Evolutionary conservation across 2,888 invertebrate species (phyloP), one percentile per base, ranked within the genome.

Genomic region (Hyposoter didymator): DNA sequence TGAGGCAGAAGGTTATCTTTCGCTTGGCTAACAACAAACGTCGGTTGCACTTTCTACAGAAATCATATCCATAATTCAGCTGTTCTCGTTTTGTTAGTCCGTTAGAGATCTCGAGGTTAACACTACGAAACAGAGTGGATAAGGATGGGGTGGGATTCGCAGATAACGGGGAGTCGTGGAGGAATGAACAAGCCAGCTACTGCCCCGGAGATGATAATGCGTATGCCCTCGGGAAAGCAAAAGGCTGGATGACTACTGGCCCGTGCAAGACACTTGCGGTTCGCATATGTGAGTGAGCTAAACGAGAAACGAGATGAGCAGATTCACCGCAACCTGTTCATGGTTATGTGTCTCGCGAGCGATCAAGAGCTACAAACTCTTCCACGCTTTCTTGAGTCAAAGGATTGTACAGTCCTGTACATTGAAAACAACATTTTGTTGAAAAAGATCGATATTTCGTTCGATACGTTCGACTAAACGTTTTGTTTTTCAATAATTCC

Each of bases 121-220:
- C 47, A 28, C 45, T 49, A 35, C n/a, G 62, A 81, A 49, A 49
- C 35, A 74, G 82, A 35, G 62, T 62, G 39, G 39, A 32, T 17
- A n/a, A 22, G 59, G 45, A 64, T 32, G 17, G 74, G 47, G 43
- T 79, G 85, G 64, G 49, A 64, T 74, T 59, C 47, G 83, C 73
- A 84, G 87, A 88, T 84, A 88, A 82, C 78, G 52, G 78, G 74
- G 84, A 84, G 86, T 83, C 84, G 88, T 47, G 14, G 80, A 84
- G 76, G 82, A 69, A 85, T 82, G 78, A 80, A 87, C 84, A 83
- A 78, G 80, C 73, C 66, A 76, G 72, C 70, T 89, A 91, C 90
- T 88, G 89, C 87, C 87, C 69, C 72, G 82, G 87, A 75, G 89
- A 92, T 91, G 91, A 92, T 92, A 92, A 92, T 91, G 87, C 88